phyloP scores from a whole-genome alignment of 2,888 invertebrate genomes.

The Netelia virgata region DNA sequence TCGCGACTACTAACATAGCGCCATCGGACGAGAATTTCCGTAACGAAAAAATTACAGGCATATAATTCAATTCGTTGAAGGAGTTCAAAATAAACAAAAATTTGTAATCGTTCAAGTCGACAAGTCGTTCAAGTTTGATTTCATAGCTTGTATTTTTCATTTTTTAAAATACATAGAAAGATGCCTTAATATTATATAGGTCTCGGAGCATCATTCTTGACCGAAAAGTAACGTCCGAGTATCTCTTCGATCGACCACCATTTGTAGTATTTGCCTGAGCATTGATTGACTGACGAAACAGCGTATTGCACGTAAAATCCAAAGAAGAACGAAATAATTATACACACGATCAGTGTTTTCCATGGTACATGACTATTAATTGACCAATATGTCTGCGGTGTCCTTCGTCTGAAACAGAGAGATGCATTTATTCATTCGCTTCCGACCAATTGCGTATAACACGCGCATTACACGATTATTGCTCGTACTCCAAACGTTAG shows the following conservation, averaged over 20 bases:
- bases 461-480: neutral
- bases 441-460: neutral
- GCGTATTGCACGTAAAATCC: slow-evolving; percentile 78
- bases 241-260: slow-evolving; percentile 80
- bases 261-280: slow-evolving; percentile 70
- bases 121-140: no score
- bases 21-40: no score
- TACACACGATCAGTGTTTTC: slow-evolving; percentile 75
- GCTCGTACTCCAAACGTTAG: slow-evolving; percentile 5
- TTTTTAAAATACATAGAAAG: no score
- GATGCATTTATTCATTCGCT: neutral
- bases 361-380: slow-evolving; percentile 67
- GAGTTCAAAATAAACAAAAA: slow-evolving; percentile 32
- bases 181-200: slow-evolving; percentile 73
- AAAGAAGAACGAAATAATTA: slow-evolving; percentile 77
- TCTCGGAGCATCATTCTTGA: slow-evolving; percentile 68
- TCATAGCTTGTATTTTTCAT: no score
- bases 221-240: slow-evolving; percentile 71
- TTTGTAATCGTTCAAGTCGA: slow-evolving; percentile 12
- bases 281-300: slow-evolving; percentile 72
- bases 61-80: neutral
- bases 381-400: slow-evolving; percentile 60
- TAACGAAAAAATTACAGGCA: neutral
- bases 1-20: no score
- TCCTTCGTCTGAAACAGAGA: slow-evolving; percentile 67